These are phyloP conservation scores for Orthosia gracilis DNA, from an alignment of 2,888 invertebrate species.

Conservation along the genomic window DNA sequence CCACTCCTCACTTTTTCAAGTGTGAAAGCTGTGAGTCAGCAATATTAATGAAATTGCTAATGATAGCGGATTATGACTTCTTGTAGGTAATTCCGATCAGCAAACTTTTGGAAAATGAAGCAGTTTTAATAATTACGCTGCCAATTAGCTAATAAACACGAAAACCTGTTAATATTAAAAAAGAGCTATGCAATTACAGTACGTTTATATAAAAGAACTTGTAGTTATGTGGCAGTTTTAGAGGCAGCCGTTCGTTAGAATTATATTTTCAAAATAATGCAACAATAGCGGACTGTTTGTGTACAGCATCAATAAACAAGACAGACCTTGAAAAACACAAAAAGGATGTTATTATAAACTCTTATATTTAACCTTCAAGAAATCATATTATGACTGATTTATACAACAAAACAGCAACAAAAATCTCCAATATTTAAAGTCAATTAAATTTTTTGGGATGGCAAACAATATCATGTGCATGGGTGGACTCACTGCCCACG, in stretches of 20 bases:
- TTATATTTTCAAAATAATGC: background rate
- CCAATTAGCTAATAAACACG: constrained; percentile 8
- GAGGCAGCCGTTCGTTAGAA: no score
- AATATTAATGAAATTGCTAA: constrained; percentile 18
- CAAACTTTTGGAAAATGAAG: constrained; percentile 1
- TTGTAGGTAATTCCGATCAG: constrained; percentile 15
- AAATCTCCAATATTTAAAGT: constrained; percentile 30
- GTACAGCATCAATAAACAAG: constrained; percentile 5
- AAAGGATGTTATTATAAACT: background rate
- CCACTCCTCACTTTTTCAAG: constrained; percentile 70
- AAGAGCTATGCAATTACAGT: constrained; percentile 3
- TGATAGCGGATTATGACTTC: constrained; percentile 11
- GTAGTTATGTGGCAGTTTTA: background rate
- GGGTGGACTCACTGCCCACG: constrained; percentile 67
- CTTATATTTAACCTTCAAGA: constrained; percentile 1
- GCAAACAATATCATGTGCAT: constrained; percentile 50
- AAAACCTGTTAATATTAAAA: background rate
- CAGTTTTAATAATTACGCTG: background rate
- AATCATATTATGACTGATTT: constrained; percentile 28
- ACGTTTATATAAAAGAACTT: background rate
- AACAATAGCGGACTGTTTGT: background rate
- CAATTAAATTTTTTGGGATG: constrained; percentile 45
- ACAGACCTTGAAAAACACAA: background rate
- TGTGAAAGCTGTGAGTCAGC: constrained; percentile 54
- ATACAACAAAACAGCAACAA: background rate